Conservation (phyloP, 1,140 invertebrate species). For the Neomicropteryx cornuta region DNA sequence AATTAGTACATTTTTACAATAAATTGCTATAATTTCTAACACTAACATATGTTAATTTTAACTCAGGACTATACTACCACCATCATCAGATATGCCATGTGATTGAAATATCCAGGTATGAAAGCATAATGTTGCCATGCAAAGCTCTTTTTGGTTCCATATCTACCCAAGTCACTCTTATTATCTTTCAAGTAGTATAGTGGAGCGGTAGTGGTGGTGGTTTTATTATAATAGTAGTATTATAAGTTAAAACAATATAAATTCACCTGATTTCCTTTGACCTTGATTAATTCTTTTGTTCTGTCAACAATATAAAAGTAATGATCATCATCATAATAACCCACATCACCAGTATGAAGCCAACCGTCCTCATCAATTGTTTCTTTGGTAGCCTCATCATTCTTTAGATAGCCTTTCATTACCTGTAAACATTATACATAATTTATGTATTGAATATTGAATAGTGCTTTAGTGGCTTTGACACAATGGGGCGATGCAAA, state of each 20-base stretch:
- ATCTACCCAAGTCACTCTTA: no score
- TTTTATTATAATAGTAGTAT: slow-evolving; percentile 4
- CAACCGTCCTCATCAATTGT: slow-evolving; percentile 60
- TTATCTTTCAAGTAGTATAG: no score
- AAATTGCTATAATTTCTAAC: no score
- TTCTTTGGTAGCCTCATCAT: slow-evolving; percentile 45
- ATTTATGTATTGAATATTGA: background rate
- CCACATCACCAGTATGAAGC: slow-evolving; percentile 72
- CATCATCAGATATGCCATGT: no score
- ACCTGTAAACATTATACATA: slow-evolving; percentile 19
- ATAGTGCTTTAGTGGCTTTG: no score
- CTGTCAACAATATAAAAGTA: slow-evolving; percentile 72
- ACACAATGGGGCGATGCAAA: background rate
- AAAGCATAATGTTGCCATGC: no score
- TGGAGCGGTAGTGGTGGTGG: no score
- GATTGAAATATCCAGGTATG: no score
- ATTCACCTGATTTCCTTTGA: slow-evolving; percentile 71
- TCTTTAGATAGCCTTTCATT: slow-evolving; percentile 54
- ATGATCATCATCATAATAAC: slow-evolving; percentile 57
- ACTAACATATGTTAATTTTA: no score
- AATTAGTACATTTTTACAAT: no score
- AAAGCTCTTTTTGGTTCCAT: no score
- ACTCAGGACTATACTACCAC: no score
- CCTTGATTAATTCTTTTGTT: slow-evolving; percentile 82
- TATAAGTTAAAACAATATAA: background rate